Percentiles rank a stretch among this genome's conserved stretches.
These are phyloP conservation scores for Paradoxurus hermaphroditus DNA, from an alignment of 2,113 vertebrate genomes.

Conservation along the genomic window DNA sequence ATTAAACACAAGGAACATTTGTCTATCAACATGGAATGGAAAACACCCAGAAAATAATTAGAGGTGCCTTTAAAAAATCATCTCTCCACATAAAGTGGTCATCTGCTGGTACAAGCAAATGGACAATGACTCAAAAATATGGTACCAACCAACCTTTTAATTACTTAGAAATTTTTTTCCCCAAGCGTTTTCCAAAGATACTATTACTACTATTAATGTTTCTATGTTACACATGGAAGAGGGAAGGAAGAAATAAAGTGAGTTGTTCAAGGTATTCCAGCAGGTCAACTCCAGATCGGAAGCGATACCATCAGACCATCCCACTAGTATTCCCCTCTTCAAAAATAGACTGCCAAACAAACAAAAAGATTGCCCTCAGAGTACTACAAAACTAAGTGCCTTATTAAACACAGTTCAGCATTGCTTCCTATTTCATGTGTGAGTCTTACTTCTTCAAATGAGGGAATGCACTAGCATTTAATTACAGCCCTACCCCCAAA, in stretches of 20 bases:
- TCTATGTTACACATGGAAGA: background rate
- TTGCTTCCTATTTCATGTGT: background rate
- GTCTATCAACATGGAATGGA: conserved; percentile 8
- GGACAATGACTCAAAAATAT: background rate
- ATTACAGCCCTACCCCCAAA: background rate
- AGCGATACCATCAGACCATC: background rate
- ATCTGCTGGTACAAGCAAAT: conserved; percentile 7
- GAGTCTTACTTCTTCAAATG: conserved; percentile 6
- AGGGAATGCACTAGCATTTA: background rate
- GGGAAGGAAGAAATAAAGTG: background rate
- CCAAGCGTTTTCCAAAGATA: background rate
- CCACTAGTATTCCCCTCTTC: background rate
- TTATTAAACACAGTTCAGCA: background rate
- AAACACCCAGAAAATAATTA: conserved; percentile 47
- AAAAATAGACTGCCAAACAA: background rate
- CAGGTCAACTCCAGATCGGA: background rate
- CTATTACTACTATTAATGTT: background rate
- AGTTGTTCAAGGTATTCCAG: background rate
- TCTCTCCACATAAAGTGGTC: conserved; percentile 39
- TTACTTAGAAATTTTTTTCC: background rate
- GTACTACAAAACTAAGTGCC: background rate
- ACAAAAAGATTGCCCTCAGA: background rate
- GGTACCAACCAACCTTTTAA: background rate
- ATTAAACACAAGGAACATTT: conserved; percentile 6
- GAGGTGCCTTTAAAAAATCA: conserved; percentile 40